Evolutionary conservation across 2,113 vertebrate genomes (phyloP).

Genomic region (Falcunculus frontatus): DNA sequence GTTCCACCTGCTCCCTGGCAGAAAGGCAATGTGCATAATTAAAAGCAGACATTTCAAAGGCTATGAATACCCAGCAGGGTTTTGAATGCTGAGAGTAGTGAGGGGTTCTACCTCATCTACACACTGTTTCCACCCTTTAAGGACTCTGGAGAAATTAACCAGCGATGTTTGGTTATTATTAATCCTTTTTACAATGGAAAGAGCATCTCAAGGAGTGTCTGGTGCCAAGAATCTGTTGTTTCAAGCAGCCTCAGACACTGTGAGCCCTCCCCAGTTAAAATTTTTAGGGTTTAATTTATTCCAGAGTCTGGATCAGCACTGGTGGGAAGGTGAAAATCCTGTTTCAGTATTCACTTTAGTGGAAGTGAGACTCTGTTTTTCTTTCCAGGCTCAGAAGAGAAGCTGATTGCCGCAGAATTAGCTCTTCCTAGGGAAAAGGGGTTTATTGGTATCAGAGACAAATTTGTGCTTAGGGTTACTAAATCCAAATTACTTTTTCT

Average conservation of each 20-base stretch:
- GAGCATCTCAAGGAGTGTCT: neutral
- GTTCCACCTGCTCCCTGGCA: slow-evolving; percentile 60
- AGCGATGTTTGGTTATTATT: slow-evolving; percentile 36
- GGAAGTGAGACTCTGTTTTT: neutral
- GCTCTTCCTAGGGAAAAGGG: neutral
- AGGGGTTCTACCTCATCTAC: slow-evolving; percentile 40
- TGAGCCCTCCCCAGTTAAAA: neutral
- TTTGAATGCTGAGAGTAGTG: slow-evolving; percentile 1
- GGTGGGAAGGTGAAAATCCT: slow-evolving; percentile 23
- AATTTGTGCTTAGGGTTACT: neutral
- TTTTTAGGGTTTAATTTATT: slow-evolving; percentile 53
- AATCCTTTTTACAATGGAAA: slow-evolving; percentile 37
- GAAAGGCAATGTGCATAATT: slow-evolving; percentile 35
- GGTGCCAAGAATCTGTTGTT: slow-evolving; percentile 61
- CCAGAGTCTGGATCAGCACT: slow-evolving; percentile 4
- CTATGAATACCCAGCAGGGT: slow-evolving; percentile 7
- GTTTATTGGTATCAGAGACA: neutral
- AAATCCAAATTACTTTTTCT: neutral
- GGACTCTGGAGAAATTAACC: slow-evolving; percentile 53
- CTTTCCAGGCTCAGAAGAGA: neutral
- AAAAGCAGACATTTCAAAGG: slow-evolving; percentile 67
- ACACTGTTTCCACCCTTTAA: slow-evolving; percentile 13
- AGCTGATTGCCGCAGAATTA: neutral
- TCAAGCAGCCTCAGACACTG: slow-evolving; percentile 9
- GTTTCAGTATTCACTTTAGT: neutral